A percentile compares a stretch with the other conserved stretches of the same genome.
Conservation (phyloP, 2,888 invertebrate genomes). For the Dinocampus coccinellae region DNA sequence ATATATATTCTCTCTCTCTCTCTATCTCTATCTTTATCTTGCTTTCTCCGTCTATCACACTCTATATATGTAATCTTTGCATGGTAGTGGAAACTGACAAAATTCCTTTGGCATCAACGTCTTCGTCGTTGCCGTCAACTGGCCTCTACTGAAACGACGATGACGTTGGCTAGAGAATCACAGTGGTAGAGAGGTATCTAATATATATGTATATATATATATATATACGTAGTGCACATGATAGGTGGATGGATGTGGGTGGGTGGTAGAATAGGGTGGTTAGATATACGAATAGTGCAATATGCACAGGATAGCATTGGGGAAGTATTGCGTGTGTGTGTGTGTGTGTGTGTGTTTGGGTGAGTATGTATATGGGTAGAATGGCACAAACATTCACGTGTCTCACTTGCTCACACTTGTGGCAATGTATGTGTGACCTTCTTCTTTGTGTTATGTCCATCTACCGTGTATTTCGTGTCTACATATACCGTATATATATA, state of each 20-base stretch:
- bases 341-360: no score
- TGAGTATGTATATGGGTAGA: no score
- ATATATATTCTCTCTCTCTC: not conserved
- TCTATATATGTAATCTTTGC: no score
- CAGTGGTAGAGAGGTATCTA: not conserved
- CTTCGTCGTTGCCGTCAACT: slow-evolving; percentile 23
- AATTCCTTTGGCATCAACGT: slow-evolving; percentile 42
- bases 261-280: slow-evolving; percentile 14
- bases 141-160: slow-evolving; percentile 22
- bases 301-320: slow-evolving; percentile 47
- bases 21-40: slow-evolving; percentile 13
- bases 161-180: slow-evolving; percentile 23
- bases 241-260: not conserved
- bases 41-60: no score
- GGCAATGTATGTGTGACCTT: slow-evolving; percentile 32
- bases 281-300: slow-evolving; percentile 32
- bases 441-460: slow-evolving; percentile 42
- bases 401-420: slow-evolving; percentile 33
- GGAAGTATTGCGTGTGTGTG: no score
- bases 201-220: not conserved
- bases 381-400: slow-evolving; percentile 37
- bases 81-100: slow-evolving; percentile 39
- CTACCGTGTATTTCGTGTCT: slow-evolving; percentile 20
- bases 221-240: not conserved
- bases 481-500: not conserved